Evolutionary conservation across 2,888 invertebrate genomes (phyloP).

Genomic region (Gastracanthus pulcherrimus): DNA sequence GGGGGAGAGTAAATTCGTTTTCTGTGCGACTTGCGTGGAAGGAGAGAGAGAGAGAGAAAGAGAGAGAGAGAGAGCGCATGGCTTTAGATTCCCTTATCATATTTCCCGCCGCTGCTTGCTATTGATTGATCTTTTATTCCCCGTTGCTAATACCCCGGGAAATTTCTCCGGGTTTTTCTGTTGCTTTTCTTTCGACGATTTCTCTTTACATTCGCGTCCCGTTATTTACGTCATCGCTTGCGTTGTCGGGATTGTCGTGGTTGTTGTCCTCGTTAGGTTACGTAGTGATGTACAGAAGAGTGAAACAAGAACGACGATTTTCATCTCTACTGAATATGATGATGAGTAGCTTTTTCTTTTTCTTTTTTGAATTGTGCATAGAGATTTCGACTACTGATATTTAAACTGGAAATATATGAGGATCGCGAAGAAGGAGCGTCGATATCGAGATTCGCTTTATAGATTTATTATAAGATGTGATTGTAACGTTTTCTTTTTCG

Average conservation of each 20-base stretch:
- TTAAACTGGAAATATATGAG: no score
- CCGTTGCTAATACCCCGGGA: constrained; percentile 2
- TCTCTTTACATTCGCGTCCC: neutral
- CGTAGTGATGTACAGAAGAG: no score
- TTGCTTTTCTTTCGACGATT: neutral
- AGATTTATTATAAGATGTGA: no score
- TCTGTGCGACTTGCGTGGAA: no score
- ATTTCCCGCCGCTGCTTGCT: neutral
- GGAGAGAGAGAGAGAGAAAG: no score
- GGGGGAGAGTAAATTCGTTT: constrained; percentile 21
- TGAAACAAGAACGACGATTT: neutral
- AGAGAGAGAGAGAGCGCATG: neutral
- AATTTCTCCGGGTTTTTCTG: neutral
- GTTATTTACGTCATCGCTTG: constrained; percentile 8
- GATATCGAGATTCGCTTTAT: no score
- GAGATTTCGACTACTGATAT: no score
- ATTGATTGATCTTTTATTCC: constrained; percentile 15
- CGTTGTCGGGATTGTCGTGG: neutral
- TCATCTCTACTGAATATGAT: neutral
- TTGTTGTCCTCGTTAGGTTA: neutral
- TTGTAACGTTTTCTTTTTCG: no score
- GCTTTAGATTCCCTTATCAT: constrained; percentile 31
- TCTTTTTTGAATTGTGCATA: no score
- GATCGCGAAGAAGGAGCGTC: no score
- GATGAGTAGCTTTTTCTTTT: neutral